phyloP scores from a whole-genome alignment of 2,888 invertebrate genomes.

The Pseudococcus longispinus region DNA sequence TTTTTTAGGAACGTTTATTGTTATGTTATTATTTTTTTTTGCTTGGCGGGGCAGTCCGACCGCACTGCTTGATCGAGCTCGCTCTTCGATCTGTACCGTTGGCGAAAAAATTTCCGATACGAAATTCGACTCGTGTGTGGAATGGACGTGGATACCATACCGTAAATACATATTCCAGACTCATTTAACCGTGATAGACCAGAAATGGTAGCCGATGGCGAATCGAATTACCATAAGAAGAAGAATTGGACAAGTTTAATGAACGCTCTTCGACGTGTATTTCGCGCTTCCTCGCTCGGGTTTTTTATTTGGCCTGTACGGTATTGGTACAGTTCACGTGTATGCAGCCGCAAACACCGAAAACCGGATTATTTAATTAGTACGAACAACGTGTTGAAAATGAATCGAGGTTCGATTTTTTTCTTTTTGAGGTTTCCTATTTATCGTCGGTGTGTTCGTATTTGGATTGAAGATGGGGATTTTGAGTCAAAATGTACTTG shows the following conservation, averaged over 20 bases:
- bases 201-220: slow-evolving; percentile 51
- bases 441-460: too few species aligned
- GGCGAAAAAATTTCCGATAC: slow-evolving; percentile 36
- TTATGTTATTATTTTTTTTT: too few species aligned
- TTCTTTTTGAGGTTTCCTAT: too few species aligned
- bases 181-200: slow-evolving; percentile 48
- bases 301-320: not conserved
- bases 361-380: slow-evolving; percentile 55
- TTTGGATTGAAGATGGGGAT: too few species aligned
- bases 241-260: slow-evolving; percentile 50
- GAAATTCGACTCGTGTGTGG: not conserved
- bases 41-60: too few species aligned
- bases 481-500: too few species aligned
- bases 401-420: not conserved
- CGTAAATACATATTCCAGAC: not conserved
- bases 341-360: not conserved
- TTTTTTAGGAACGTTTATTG: too few species aligned
- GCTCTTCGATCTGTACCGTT: not conserved
- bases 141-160: not conserved
- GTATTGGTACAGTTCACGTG: not conserved
- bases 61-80: too few species aligned
- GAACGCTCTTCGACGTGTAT: not conserved
- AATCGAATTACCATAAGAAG: slow-evolving; percentile 48
- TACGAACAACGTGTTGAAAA: slow-evolving; percentile 47
- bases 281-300: not conserved